Conservation (phyloP, 2,797 vertebrate genomes). For the Falco novaeseelandiae region DNA sequence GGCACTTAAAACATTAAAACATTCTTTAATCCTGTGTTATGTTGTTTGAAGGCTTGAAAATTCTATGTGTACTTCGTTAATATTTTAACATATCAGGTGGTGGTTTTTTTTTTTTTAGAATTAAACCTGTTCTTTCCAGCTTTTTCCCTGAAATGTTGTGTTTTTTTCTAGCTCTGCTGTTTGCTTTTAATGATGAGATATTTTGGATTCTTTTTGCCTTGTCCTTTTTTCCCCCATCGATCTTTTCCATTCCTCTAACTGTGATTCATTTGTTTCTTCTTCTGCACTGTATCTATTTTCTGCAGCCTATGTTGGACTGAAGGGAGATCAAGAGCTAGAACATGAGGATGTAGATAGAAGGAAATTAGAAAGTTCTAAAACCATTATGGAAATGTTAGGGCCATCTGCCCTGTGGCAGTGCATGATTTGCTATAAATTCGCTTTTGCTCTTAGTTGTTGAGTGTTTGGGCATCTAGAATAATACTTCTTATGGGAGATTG, state of each 20-base stretch:
- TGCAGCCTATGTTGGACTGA: not conserved
- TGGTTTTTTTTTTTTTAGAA: not conserved
- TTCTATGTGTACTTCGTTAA: not conserved
- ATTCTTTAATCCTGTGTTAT: not conserved
- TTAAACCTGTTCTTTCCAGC: not conserved
- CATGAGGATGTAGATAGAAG: not conserved
- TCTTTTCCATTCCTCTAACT: not conserved
- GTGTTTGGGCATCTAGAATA: not conserved
- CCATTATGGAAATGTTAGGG: not conserved
- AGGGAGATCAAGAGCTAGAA: not conserved
- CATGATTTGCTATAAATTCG: not conserved
- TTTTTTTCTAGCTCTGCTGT: not conserved
- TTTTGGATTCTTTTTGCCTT: not conserved
- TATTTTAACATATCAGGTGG: not conserved
- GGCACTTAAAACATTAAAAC: not conserved
- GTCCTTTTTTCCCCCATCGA: not conserved
- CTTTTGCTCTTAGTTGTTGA: not conserved
- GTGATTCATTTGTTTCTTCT: not conserved
- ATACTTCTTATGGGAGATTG: not conserved
- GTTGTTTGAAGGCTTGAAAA: not conserved
- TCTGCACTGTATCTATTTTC: not conserved
- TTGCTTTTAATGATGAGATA: not conserved
- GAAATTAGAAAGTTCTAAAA: not conserved
- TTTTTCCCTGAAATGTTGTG: not conserved
- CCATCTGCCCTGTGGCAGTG: not conserved